These are phyloP conservation scores for Astyanax mexicanus DNA, from an alignment of 2,797 vertebrate species.

Conservation along the genomic window DNA sequence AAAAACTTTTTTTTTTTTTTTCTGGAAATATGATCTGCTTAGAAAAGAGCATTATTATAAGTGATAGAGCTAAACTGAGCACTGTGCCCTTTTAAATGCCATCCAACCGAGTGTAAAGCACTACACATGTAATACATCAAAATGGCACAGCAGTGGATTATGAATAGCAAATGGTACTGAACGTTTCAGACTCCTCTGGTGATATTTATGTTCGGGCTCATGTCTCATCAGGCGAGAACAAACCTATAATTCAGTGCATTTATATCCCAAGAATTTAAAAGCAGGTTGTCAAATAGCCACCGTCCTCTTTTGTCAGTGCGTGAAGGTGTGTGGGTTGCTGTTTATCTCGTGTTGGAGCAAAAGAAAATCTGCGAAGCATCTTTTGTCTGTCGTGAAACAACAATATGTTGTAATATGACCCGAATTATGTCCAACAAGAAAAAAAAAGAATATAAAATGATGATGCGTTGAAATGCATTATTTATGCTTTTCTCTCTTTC, in stretches of 20 bases:
- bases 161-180: neutral
- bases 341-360: conserved; percentile 1
- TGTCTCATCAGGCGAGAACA: neutral
- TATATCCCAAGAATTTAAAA: conserved; percentile 2
- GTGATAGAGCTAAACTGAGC: neutral
- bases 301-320: neutral
- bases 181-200: neutral
- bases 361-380: conserved; percentile 12
- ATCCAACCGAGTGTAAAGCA: neutral
- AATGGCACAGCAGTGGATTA: neutral
- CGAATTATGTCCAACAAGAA: neutral
- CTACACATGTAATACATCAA: neutral
- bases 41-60: neutral
- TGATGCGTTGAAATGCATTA: neutral
- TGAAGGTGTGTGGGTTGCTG: conserved; percentile 7
- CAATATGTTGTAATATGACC: conserved; percentile 9
- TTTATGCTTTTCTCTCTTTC: neutral
- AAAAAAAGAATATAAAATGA: conserved; percentile 1
- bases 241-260: conserved; percentile 4
- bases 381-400: neutral
- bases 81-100: neutral
- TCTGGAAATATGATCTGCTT: neutral
- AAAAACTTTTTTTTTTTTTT: neutral
- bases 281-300: neutral
- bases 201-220: neutral